Conservation (phyloP, 2,888 invertebrate genomes). For the Tinea pellionella region DNA sequence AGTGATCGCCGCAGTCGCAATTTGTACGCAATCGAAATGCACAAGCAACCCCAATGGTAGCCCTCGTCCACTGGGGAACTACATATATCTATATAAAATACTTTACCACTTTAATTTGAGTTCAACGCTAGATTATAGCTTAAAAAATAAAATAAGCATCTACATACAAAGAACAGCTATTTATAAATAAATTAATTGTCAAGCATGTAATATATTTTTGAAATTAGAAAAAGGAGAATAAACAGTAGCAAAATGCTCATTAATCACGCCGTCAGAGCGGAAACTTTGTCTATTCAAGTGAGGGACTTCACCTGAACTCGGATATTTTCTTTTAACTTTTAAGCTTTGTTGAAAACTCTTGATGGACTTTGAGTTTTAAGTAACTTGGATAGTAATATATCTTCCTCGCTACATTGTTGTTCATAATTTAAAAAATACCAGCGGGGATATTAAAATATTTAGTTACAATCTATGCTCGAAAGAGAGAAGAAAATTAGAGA, state of each 20-base stretch:
- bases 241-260: conserved; percentile 47
- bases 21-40: conserved; percentile 62
- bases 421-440: neutral
- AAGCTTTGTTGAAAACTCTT: conserved; percentile 25
- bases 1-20: conserved; percentile 47
- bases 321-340: conserved; percentile 68
- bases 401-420: conserved; percentile 22
- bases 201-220: neutral
- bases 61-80: conserved; percentile 11
- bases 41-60: conserved; percentile 25
- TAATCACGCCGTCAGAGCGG: conserved; percentile 43
- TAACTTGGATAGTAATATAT: conserved; percentile 59
- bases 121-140: no score
- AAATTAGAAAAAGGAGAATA: conserved; percentile 22
- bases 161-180: no score
- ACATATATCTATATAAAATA: neutral
- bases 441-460: no score
- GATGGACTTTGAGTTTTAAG: conserved; percentile 24
- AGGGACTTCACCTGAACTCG: conserved; percentile 58
- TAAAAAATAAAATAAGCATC: no score
- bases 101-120: neutral
- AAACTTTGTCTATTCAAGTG: conserved; percentile 59
- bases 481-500: no score
- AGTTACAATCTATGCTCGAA: no score
- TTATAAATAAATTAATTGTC: no score